Base-by-base conservation (phyloP, 2,797 vertebrate species). In the Echeneis naucrates region DNA sequence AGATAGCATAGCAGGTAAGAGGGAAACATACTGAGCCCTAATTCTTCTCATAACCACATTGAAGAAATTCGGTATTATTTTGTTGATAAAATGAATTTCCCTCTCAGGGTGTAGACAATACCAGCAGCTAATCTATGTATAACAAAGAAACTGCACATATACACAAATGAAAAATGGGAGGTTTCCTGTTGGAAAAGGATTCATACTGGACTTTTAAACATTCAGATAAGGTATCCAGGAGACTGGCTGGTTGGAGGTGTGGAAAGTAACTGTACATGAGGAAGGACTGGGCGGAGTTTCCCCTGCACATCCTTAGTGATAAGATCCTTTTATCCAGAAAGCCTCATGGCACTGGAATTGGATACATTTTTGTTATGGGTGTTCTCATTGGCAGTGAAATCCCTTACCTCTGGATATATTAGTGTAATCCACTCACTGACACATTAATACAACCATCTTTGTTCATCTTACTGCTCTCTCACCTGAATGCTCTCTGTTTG, bases 201-300 rank as follows among this genome's bases (percentile, higher is more conserved):
- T 77, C 61, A 69, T 66, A 48, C 65, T 70, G 66, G 61, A 78
- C 72, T 60, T 78, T 67, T 38, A 80, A 77, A 72, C 78, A 23
- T 3, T 75, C 50, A 71, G 82, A 89, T 87, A 86, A 82, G 58
- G 72, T 78, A 64, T 86, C 74, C 70, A 74, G 57, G 79, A 83
- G 85, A 80, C 81, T 13, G 69, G 50, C 53, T 26, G 59, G 70
- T 66, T n/a, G 2, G 78, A 88, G 83, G 83, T 88, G 76, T 84
- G 84, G 88, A 90, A 63, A 81, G 85, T 79, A 75, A 85, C 77
- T 11, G 30, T 67, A 65, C 63, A 78, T 80, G 68, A 88, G 87
- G 88, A 90, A 90, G 80, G 75, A 87, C 80, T 86, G 89, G 91
- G 89, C 86, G 88, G 86, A 88, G 91, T 86, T 92, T 92, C 91